Evolutionary conservation across 2,113 vertebrate species (phyloP).

Genomic region (Scatophagus argus): DNA sequence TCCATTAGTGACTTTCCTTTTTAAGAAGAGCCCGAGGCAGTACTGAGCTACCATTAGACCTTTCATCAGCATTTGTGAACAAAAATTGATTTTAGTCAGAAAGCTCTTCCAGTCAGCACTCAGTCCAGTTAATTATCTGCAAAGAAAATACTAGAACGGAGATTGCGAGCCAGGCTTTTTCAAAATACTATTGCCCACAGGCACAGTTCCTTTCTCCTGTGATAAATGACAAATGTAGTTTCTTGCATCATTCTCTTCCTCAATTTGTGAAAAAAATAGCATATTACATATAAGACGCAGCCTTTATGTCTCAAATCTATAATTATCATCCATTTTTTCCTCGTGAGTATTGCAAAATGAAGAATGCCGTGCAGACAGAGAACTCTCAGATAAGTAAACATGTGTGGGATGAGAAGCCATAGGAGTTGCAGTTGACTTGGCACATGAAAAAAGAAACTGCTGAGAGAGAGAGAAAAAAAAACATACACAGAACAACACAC

Average conservation of each 20-base stretch:
- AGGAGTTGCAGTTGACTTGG: background rate
- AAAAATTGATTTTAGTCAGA: too few species aligned
- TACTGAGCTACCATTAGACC: conserved; percentile 29
- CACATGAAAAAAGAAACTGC: conserved; percentile 13
- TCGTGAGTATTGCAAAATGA: background rate
- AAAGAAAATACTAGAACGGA: too few species aligned
- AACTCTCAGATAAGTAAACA: background rate
- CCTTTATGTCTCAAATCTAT: background rate
- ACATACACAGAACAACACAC: background rate
- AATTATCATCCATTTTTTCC: background rate
- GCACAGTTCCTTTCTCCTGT: too few species aligned
- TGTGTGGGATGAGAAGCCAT: background rate
- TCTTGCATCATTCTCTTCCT: background rate
- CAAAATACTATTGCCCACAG: too few species aligned
- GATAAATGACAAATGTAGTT: background rate
- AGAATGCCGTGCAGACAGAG: background rate
- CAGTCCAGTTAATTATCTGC: background rate
- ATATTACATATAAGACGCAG: background rate
- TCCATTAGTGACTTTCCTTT: conserved; percentile 50
- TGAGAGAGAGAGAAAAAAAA: too few species aligned
- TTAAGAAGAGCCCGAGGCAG: background rate
- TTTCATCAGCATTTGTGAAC: background rate
- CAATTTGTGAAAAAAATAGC: background rate
- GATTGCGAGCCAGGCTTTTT: too few species aligned
- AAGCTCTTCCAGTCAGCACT: background rate